Base-by-base conservation (phyloP, 2,113 vertebrate species). In the Rutilus rutilus region DNA sequence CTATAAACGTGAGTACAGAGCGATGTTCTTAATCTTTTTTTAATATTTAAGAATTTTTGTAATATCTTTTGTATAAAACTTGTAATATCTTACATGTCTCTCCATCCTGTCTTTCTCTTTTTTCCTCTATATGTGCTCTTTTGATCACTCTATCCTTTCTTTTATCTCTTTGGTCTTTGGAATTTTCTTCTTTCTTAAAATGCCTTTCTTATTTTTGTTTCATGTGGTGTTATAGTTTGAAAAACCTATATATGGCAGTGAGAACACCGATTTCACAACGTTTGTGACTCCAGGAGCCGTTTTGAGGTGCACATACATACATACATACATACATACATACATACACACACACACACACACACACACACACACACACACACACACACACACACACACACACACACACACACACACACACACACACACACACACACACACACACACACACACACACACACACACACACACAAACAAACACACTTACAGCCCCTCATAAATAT, bases 241-340 rank as follows among this genome's bases (percentile, higher is more conserved):
- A 73, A 92, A 95, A 84, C 94, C 95, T 1, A 91, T 96, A 84
- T 95, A 94, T 4, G 95, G 95, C 77, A 93, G 89, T 85, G 73
- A 89, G 3, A 88, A 95, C 87, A 93, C 93, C 4, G 94, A 95
- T 87, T 96, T 96, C 89, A 94, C 94, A 1, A 95, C 93, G 0
- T 96, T 94, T 86, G 94, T 96, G 87, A 95, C 93, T 0, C 95
- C 95, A 0, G 95, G 95, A 88, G 93, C 94, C 73, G 91, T 96
- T 17, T 91, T 95, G 89, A 96, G 95, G 95, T 62, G 23, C 5
- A 81, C 52, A 54, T 4, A 17, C 4, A 52, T 5, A 50, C 12
- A 54, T 17, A 54, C 17, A 27, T 1, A 27, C 27, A 27, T 1
- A 27, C 27, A 27, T 1, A 27, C 27, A 27, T 1, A 27, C 27